Conservation (phyloP, 2,888 invertebrate genomes). For the Perizoma affinitatum region DNA sequence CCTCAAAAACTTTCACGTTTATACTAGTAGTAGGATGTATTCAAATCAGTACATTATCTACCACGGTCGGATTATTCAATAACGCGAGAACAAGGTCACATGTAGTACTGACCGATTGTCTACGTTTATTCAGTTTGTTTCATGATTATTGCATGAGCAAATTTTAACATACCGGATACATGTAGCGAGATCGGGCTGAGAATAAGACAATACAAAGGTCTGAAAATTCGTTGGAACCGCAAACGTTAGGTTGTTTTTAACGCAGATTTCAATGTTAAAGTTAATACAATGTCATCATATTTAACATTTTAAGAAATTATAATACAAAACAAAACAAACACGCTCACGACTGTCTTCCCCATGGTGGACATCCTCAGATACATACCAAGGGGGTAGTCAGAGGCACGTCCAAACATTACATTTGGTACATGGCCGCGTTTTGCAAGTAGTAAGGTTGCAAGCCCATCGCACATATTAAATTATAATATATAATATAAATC, state of each 20-base stretch:
- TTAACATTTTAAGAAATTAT: slow-evolving; percentile 11
- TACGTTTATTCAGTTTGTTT: slow-evolving; percentile 20
- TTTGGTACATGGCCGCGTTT: too few relatives aligned
- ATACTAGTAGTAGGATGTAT: slow-evolving; percentile 6
- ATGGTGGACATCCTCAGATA: too few relatives aligned
- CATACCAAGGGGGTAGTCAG: too few relatives aligned
- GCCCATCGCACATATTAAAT: too few relatives aligned
- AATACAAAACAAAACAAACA: too few relatives aligned
- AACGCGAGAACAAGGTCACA: slow-evolving; percentile 31
- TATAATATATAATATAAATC: too few relatives aligned
- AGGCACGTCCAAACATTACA: too few relatives aligned
- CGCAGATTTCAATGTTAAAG: too few relatives aligned
- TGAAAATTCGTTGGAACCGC: slow-evolving; percentile 4
- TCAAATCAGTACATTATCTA: slow-evolving; percentile 8
- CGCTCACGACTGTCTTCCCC: too few relatives aligned
- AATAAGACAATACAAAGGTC: slow-evolving; percentile 12
- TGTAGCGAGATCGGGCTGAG: slow-evolving; percentile 8
- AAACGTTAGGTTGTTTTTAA: background rate
- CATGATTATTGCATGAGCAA: slow-evolving; percentile 27
- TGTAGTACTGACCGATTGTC: slow-evolving; percentile 27
- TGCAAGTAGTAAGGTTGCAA: too few relatives aligned
- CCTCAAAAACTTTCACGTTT: slow-evolving; percentile 3
- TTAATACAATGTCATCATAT: slow-evolving; percentile 3
- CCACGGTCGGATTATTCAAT: slow-evolving; percentile 21
- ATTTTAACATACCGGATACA: slow-evolving; percentile 7